phyloP scores from a whole-genome alignment of 2,797 vertebrate genomes.

The Arrhamphus sclerolepis region DNA sequence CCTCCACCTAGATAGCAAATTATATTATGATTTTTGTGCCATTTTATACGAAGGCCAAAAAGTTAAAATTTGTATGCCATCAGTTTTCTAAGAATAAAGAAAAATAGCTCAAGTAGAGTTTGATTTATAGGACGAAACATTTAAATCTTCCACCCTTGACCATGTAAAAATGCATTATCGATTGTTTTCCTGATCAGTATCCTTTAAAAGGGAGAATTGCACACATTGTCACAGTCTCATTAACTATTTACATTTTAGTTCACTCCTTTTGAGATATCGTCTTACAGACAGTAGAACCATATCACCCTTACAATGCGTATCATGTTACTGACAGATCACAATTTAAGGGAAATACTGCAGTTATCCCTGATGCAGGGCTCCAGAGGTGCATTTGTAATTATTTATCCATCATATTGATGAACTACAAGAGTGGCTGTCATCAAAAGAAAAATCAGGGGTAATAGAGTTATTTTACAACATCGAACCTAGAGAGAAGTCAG shows the following conservation, averaged over 20 bases:
- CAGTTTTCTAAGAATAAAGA: background rate
- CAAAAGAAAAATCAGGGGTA: background rate
- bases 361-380: background rate
- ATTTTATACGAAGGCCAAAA: background rate
- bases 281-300: conserved; percentile 66
- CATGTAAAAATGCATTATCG: conserved; percentile 1
- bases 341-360: conserved; percentile 49
- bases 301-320: conserved; percentile 66
- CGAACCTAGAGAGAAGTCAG: conserved; percentile 32
- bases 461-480: conserved; percentile 8
- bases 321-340: conserved; percentile 63
- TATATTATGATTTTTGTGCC: background rate
- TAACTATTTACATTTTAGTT: conserved; percentile 74
- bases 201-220: conserved; percentile 54
- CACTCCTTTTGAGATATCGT: conserved; percentile 63
- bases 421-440: background rate
- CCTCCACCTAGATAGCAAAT: background rate
- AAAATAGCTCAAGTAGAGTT: background rate
- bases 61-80: too few relatives aligned
- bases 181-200: conserved; percentile 49
- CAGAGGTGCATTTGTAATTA: background rate
- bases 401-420: conserved; percentile 15
- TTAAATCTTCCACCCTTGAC: background rate
- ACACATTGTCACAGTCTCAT: conserved; percentile 65
- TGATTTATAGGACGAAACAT: background rate